phyloP scores from a whole-genome alignment of 92 coral and sea anemone genomes.

The Phenganax subtilis region DNA sequence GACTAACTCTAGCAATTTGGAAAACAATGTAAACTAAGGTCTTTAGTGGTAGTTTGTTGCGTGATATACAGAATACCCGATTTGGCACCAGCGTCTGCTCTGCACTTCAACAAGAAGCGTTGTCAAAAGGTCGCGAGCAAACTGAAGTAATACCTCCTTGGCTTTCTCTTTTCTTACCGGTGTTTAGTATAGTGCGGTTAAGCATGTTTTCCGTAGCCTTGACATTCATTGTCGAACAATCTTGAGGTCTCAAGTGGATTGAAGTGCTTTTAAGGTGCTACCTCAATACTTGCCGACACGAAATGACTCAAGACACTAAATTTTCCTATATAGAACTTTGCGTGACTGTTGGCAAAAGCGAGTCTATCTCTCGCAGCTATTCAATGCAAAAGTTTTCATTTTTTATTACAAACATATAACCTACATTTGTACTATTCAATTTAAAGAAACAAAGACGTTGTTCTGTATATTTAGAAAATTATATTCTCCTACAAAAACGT shows the following conservation, averaged over 20 bases:
- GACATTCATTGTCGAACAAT: neutral
- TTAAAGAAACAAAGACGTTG: too few relatives aligned
- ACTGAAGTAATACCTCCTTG: neutral
- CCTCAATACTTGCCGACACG: conserved; percentile 14
- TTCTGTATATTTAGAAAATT: neutral
- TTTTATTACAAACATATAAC: neutral
- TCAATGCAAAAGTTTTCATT: neutral
- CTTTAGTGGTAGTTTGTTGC: neutral
- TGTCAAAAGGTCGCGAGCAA: conserved; percentile 7
- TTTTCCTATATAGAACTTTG: neutral
- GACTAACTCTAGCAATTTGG: neutral
- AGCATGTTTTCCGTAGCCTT: conserved; percentile 12
- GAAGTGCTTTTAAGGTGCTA: neutral
- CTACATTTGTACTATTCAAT: neutral
- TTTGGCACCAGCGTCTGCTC: neutral
- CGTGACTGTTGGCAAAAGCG: neutral
- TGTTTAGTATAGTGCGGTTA: neutral
- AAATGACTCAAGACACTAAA: neutral
- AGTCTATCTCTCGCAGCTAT: neutral
- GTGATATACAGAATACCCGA: neutral
- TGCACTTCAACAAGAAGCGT: neutral
- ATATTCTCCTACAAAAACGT: neutral
- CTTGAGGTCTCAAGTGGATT: neutral
- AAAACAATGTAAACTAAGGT: neutral
- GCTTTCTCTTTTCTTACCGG: neutral